Evolutionary conservation across 1,140 invertebrate genomes (phyloP).

Genomic region (Drosophila ficusphila): DNA sequence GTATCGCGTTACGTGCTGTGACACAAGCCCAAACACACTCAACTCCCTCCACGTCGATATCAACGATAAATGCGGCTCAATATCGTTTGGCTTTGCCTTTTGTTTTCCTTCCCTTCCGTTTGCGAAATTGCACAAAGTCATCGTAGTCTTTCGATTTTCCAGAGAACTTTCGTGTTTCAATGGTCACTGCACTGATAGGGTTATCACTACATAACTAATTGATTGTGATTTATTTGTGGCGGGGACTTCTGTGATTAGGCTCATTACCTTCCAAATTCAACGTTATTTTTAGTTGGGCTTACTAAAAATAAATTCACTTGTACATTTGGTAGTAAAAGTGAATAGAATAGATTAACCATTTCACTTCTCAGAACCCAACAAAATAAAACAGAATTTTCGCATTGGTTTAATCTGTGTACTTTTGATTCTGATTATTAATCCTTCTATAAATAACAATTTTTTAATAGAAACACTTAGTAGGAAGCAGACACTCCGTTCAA

Average conservation of each 20-base stretch:
- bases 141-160: slow-evolving; percentile 34
- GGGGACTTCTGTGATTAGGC: not conserved
- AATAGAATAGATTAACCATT: no score
- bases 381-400: no score
- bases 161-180: slow-evolving; percentile 4
- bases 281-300: slow-evolving; percentile 24
- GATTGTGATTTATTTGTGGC: slow-evolving; percentile 40
- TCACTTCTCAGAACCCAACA: no score
- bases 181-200: slow-evolving; percentile 28
- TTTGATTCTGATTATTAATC: no score
- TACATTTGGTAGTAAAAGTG: not conserved
- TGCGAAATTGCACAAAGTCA: slow-evolving; percentile 53
- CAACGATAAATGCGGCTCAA: slow-evolving; percentile 66
- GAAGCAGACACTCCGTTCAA: not conserved
- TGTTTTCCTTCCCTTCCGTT: slow-evolving; percentile 16
- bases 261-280: not conserved
- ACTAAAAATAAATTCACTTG: slow-evolving; percentile 19
- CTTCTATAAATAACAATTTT: not conserved
- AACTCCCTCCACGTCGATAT: slow-evolving; percentile 21
- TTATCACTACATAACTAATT: slow-evolving; percentile 31
- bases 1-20: slow-evolving; percentile 71
- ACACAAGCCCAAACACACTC: slow-evolving; percentile 45
- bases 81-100: slow-evolving; percentile 44
- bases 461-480: not conserved
- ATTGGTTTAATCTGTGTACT: no score